phyloP scores from a whole-genome alignment of 2,888 invertebrate species.

The Anthrax anthrax region DNA sequence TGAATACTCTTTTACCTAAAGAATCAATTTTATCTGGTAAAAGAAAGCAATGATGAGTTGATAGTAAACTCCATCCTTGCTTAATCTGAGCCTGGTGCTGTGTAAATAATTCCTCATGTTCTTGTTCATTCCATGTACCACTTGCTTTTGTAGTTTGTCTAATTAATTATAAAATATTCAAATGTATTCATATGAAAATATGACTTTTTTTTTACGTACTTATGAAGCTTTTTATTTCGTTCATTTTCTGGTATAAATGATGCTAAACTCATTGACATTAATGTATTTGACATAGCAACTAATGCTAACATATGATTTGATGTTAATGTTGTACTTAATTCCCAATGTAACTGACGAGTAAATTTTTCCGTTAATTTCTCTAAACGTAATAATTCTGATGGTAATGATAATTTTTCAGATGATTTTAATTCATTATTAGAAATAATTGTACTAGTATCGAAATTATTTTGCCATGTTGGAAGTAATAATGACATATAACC shows the following conservation, averaged over 20 bases:
- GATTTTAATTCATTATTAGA: background rate
- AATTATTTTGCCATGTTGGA: slow-evolving; percentile 67
- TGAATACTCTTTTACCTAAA: slow-evolving; percentile 10
- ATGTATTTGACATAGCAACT: slow-evolving; percentile 87
- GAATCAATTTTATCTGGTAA: slow-evolving; percentile 82
- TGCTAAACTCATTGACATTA: slow-evolving; percentile 96
- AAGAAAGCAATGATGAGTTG: slow-evolving; percentile 90
- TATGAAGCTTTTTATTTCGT: slow-evolving; percentile 50
- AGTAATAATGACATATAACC: slow-evolving; percentile 90
- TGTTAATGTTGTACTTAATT: slow-evolving; percentile 84
- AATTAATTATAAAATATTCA: slow-evolving; percentile 6
- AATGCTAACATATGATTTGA: slow-evolving; percentile 92
- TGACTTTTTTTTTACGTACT: background rate
- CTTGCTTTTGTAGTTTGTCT: slow-evolving; percentile 46
- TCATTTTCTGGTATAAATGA: slow-evolving; percentile 84
- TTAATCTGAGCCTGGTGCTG: slow-evolving; percentile 87
- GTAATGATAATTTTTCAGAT: slow-evolving; percentile 24
- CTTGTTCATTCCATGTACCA: slow-evolving; percentile 43
- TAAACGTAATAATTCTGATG: slow-evolving; percentile 56
- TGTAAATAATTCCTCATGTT: slow-evolving; percentile 67
- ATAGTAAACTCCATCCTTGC: slow-evolving; percentile 93
- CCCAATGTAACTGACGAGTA: slow-evolving; percentile 86
- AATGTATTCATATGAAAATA: slow-evolving; percentile 1
- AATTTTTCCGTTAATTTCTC: slow-evolving; percentile 69
- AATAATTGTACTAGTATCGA: slow-evolving; percentile 12